Percentiles rank a stretch among this genome's conserved stretches.
Evolutionary conservation across 2,888 invertebrate genomes (phyloP).

Genomic region (Malthinus flaveolus): DNA sequence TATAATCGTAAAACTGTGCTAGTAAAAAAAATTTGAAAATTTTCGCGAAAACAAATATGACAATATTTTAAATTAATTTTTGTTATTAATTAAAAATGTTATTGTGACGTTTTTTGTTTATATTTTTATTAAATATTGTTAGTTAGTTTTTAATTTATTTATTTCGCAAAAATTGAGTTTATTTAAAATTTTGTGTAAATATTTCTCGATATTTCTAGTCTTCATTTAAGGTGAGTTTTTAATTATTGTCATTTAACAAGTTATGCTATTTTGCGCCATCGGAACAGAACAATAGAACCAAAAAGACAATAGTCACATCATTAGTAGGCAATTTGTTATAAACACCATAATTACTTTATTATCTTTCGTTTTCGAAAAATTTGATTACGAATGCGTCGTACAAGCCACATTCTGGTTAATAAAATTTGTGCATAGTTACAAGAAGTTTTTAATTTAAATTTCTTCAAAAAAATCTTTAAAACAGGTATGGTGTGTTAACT

Average conservation of each 20-base stretch:
- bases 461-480: too few relatives aligned
- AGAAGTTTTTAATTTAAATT: too few relatives aligned
- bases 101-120: conserved; percentile 15
- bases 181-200: conserved; percentile 21
- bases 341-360: too few relatives aligned
- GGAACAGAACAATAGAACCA: too few relatives aligned
- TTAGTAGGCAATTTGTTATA: too few relatives aligned
- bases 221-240: conserved; percentile 20
- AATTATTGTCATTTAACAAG: too few relatives aligned
- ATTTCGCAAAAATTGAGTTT: conserved; percentile 9
- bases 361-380: too few relatives aligned
- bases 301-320: too few relatives aligned
- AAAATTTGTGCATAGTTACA: too few relatives aligned
- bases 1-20: conserved; percentile 22
- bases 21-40: background rate
- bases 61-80: background rate
- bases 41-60: conserved; percentile 8
- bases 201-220: conserved; percentile 29
- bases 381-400: too few relatives aligned
- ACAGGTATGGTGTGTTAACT: background rate
- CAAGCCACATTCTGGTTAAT: too few relatives aligned
- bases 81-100: conserved; percentile 19
- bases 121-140: conserved; percentile 13
- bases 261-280: too few relatives aligned
- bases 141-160: conserved; percentile 25